phyloP scores from a whole-genome alignment of 2,888 invertebrate species.

The Ferrisia virgata region DNA sequence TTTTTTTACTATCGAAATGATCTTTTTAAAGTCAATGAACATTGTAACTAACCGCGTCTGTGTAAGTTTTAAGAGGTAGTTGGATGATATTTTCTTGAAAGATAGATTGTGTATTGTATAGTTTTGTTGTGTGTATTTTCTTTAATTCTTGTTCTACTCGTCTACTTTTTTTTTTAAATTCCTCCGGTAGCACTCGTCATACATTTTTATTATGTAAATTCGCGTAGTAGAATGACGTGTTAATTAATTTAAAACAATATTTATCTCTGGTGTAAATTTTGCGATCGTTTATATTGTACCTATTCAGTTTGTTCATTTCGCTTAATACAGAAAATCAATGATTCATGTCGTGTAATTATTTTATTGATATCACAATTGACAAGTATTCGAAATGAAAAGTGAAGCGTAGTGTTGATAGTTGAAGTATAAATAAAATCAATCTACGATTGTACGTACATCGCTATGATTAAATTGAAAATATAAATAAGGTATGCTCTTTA shows the following conservation, averaged over 20 bases:
- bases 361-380: too few relatives aligned
- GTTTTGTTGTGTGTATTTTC: background rate
- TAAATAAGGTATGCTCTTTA: too few relatives aligned
- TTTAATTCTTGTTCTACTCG: background rate
- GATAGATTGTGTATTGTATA: background rate
- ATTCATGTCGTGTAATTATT: background rate
- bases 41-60: background rate
- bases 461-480: too few relatives aligned
- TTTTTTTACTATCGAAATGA: background rate
- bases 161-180: too few relatives aligned
- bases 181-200: background rate
- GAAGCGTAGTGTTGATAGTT: too few relatives aligned
- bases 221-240: background rate
- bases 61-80: background rate
- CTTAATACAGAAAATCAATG: slow-evolving; percentile 21
- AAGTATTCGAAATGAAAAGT: too few relatives aligned
- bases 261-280: background rate
- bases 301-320: background rate
- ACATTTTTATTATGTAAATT: background rate
- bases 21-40: background rate
- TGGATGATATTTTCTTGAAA: background rate
- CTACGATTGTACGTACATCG: too few relatives aligned
- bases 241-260: background rate
- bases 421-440: too few relatives aligned
- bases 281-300: background rate